A percentile compares a stretch with the other conserved stretches of the same genome.
Conservation (phyloP, 2,113 vertebrate species). For the Urocitellus parryii region DNA sequence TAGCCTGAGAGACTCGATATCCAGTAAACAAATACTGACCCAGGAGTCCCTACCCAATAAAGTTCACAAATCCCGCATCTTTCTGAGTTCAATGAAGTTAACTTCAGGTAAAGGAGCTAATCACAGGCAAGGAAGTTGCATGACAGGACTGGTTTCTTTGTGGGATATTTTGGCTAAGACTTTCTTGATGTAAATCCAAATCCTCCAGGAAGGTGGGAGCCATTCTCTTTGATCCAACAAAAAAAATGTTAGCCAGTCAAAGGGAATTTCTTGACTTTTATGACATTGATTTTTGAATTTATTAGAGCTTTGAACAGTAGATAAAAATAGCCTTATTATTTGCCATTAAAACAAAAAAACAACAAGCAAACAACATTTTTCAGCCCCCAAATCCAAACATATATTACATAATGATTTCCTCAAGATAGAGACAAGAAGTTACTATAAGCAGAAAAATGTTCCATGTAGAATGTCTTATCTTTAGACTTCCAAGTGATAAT, state of each 20-base stretch:
- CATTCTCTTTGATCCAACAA: neutral
- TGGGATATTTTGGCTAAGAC: neutral
- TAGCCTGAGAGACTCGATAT: neutral
- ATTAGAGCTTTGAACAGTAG: neutral
- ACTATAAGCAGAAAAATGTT: neutral
- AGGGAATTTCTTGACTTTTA: neutral
- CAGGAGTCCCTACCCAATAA: conserved; percentile 7
- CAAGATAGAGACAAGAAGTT: neutral
- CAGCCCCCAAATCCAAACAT: neutral
- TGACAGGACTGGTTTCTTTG: neutral
- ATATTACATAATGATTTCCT: neutral
- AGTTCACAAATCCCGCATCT: neutral
- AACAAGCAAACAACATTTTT: neutral
- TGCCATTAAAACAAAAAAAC: conserved; percentile 27
- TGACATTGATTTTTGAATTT: neutral
- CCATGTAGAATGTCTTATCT: neutral
- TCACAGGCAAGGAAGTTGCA: neutral
- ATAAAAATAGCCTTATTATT: neutral
- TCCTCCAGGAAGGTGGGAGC: neutral
- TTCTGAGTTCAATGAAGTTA: neutral
- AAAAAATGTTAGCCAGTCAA: neutral
- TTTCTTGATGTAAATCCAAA: conserved; percentile 18
- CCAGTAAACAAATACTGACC: conserved; percentile 42
- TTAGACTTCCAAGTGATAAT: neutral
- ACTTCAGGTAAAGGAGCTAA: conserved; percentile 59